Evolutionary conservation across 2,888 invertebrate genomes (phyloP), one percentile per base, ranked within the genome.

Genomic region (Meloe dianella): DNA sequence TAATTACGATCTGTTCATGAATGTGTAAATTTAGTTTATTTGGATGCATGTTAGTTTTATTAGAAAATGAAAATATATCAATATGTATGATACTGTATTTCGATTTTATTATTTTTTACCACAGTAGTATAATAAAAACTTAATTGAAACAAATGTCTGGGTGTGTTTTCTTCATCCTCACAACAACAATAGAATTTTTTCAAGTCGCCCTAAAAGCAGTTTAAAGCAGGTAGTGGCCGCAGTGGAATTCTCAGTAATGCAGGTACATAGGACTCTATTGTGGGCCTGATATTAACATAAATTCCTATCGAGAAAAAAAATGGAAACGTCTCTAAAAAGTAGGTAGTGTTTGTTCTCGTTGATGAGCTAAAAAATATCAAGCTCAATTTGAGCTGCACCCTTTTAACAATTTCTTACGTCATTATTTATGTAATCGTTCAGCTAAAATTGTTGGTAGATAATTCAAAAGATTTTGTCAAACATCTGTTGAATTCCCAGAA

Each of bases 81-180:
- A 80, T 80, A 81, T 82, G 82, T 82, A 82, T 78, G 78, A 82
- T 82, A 82, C 81, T 82, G 82, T 83, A 83, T 82, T 81, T 82
- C 81, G 79, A 82, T 82, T 83, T 82, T 82, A 83, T 83, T 83
- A 82, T 82, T 83, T 83, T 83, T 82, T 83, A 83, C 83, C 83
- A 82, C 82, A 74, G 80, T 82, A 82, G 82, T 77, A 80, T 76
- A 77, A 74, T 80, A 79, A 81, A 80, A 77, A 76, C 79, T 76
- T 76, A 68, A 77, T 73, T 74, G 75, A 77, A 60, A 66, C 57
- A 61, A 62, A 56, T n/a, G n/a, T 35, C 14, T 1, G 6, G 7
- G 24, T 14, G 8, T 61, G 17, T 29, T 12, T 47, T 6, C 20
- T 38, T 12, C 1, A 14, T 5, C 14, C 12, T n/a, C 9, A 27